Evolutionary conservation across 2,113 vertebrate species (phyloP).

Genomic region (Bubo scandiacus): DNA sequence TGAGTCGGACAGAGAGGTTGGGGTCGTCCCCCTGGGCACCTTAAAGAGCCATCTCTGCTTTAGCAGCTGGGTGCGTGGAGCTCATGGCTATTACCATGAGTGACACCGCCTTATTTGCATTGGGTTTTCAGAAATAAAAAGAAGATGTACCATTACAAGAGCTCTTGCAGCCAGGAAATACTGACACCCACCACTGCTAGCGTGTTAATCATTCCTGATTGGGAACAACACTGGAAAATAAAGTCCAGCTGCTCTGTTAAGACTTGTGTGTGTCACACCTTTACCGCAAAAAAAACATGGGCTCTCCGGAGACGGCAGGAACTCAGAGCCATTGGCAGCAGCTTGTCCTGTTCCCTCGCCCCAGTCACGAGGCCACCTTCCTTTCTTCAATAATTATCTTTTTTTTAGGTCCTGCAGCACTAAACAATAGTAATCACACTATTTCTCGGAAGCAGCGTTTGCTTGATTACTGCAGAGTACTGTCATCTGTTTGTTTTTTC

Average conservation of each 20-base stretch:
- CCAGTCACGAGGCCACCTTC: not conserved
- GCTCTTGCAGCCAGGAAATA: not conserved
- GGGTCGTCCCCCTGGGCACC: not conserved
- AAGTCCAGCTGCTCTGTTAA: not conserved
- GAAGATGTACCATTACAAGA: not conserved
- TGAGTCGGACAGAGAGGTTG: not conserved
- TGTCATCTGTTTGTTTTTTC: slow-evolving; percentile 52
- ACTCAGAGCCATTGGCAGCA: not conserved
- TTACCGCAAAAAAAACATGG: not conserved
- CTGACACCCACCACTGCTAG: not conserved
- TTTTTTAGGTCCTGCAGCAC: not conserved
- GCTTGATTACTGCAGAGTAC: slow-evolving; percentile 19
- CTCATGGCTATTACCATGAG: not conserved
- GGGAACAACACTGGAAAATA: not conserved
- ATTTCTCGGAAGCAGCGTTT: slow-evolving; percentile 35
- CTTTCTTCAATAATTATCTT: not conserved
- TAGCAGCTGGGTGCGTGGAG: not conserved
- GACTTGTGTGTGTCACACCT: slow-evolving; percentile 15
- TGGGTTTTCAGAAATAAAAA: not conserved
- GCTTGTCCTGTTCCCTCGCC: not conserved
- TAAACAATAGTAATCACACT: slow-evolving; percentile 12
- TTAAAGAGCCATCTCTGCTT: not conserved
- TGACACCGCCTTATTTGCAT: not conserved
- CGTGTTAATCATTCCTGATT: not conserved
- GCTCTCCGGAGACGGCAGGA: not conserved